Evolutionary conservation across 2,113 vertebrate genomes (phyloP).

Genomic region (Dendropsophus ebraccatus): DNA sequence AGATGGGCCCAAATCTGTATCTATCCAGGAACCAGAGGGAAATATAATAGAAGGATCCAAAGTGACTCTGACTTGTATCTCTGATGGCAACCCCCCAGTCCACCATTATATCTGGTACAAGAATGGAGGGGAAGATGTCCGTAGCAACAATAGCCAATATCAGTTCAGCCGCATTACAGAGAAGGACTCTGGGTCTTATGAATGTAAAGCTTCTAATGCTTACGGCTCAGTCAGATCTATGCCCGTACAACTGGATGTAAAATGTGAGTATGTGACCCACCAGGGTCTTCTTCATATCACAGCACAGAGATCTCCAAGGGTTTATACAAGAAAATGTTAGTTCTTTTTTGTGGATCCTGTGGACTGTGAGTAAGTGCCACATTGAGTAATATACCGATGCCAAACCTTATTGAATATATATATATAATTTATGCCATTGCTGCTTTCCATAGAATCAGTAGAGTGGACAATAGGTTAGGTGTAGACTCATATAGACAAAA

Average conservation of each 20-base stretch:
- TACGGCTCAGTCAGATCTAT: neutral
- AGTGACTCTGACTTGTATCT: conserved; percentile 4
- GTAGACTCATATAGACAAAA: no score
- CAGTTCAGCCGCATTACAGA: neutral
- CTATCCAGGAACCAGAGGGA: neutral
- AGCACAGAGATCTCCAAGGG: neutral
- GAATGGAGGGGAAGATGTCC: neutral
- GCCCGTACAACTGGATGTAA: neutral
- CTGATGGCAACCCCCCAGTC: neutral
- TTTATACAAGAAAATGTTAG: no score
- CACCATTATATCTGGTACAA: conserved; percentile 5
- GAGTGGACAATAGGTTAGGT: no score
- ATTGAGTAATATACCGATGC: no score
- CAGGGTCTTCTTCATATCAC: neutral
- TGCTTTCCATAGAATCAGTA: no score
- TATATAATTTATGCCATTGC: no score
- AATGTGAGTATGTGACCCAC: conserved; percentile 26
- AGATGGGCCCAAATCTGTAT: neutral
- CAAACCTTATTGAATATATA: no score
- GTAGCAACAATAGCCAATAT: neutral
- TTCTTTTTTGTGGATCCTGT: no score
- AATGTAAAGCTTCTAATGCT: neutral
- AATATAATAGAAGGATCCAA: neutral
- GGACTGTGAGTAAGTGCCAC: no score
- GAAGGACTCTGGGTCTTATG: conserved; percentile 19